Conservation (phyloP, 2,797 vertebrate species). For the Furcifer pardalis region DNA sequence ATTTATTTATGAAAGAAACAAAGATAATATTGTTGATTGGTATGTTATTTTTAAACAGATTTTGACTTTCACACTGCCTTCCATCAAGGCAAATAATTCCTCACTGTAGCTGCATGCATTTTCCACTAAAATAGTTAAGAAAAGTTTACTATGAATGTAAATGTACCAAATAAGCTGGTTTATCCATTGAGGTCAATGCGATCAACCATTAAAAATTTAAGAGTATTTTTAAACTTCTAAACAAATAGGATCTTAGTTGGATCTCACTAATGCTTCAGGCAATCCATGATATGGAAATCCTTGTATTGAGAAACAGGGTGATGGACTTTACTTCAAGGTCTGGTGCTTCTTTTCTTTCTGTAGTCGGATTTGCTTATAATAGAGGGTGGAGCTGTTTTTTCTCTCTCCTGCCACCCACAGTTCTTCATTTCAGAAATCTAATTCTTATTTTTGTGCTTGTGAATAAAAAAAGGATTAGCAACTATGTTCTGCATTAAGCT, state of each 20-base stretch:
- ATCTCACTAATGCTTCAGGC: background rate
- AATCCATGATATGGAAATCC: background rate
- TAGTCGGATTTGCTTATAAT: conserved; percentile 23
- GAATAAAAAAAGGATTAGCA: conserved; percentile 62
- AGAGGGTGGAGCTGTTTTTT: background rate
- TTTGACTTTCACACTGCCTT: background rate
- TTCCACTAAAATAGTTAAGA: conserved; percentile 3
- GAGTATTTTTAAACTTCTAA: background rate
- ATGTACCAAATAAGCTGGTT: background rate
- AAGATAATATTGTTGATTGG: background rate
- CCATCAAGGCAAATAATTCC: background rate
- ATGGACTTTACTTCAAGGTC: background rate
- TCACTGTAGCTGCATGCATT: background rate
- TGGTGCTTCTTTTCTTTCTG: background rate
- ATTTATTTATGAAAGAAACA: no score
- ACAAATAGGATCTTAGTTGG: background rate
- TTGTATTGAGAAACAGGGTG: background rate
- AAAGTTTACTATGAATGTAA: background rate
- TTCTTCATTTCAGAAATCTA: conserved; percentile 46
- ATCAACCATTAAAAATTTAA: background rate
- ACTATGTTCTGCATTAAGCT: conserved; percentile 49
- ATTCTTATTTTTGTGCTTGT: conserved; percentile 44
- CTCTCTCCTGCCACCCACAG: background rate
- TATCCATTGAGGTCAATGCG: background rate
- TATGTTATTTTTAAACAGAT: background rate